A percentile compares a stretch with the other conserved stretches of the same genome.
These are phyloP conservation scores for Nymphalis io DNA, from an alignment of 1,140 invertebrate species.

Conservation along the genomic window DNA sequence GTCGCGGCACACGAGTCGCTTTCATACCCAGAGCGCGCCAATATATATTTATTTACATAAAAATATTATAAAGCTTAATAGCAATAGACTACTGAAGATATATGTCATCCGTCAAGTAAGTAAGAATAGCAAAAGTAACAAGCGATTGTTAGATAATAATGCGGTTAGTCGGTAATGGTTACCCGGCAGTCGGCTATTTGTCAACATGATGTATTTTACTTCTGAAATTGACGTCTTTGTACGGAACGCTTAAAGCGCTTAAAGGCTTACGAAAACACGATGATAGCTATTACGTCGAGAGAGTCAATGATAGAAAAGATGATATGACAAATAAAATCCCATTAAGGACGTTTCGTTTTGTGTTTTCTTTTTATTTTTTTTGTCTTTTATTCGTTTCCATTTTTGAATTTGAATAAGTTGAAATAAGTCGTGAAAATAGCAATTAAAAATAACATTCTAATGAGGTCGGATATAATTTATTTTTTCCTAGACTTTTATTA, in stretches of 20 bases:
- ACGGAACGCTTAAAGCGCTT: background rate
- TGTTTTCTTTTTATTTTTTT: background rate
- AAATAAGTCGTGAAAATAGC: too few relatives aligned
- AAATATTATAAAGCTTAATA: background rate
- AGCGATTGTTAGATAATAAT: slow-evolving; percentile 1
- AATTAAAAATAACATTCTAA: too few relatives aligned
- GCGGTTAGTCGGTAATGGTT: slow-evolving; percentile 8
- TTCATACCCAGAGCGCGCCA: too few relatives aligned
- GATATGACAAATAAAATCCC: background rate
- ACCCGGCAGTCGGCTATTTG: background rate
- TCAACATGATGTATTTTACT: slow-evolving; percentile 19
- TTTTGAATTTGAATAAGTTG: too few relatives aligned
- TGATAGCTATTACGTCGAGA: background rate
- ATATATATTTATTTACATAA: too few relatives aligned
- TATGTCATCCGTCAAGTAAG: background rate
- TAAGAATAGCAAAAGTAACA: background rate
- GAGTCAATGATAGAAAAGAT: background rate
- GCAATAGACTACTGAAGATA: background rate
- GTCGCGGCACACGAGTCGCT: too few relatives aligned
- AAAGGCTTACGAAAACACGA: background rate
- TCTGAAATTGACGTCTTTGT: slow-evolving; percentile 11
- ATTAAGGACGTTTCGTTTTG: background rate
- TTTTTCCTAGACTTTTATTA: too few relatives aligned
- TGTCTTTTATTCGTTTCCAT: too few relatives aligned
- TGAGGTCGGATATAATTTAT: too few relatives aligned